These are phyloP conservation scores for Gnathochromis pfefferi DNA, from an alignment of 2,113 vertebrate genomes.

Conservation along the genomic window DNA sequence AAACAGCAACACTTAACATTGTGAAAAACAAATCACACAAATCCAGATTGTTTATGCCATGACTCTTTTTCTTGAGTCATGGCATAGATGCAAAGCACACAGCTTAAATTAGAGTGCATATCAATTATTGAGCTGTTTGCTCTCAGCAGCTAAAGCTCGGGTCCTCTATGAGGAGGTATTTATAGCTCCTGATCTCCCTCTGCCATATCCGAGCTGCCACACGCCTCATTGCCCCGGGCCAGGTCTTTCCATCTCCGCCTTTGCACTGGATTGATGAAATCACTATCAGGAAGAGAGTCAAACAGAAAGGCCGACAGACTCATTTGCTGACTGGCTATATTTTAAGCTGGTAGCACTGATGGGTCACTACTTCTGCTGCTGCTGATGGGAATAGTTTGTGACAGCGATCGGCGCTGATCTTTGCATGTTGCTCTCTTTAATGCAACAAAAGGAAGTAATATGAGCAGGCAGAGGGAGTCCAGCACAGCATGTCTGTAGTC, in stretches of 20 bases:
- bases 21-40: background rate
- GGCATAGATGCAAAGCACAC: background rate
- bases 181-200: conserved; percentile 63
- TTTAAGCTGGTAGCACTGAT: conserved; percentile 1
- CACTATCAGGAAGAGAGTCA: background rate
- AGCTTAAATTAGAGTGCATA: conserved; percentile 19
- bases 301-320: background rate
- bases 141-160: conserved; percentile 38
- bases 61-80: background rate
- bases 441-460: background rate
- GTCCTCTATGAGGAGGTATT: conserved; percentile 57
- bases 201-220: conserved; percentile 29
- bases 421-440: background rate
- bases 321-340: background rate
- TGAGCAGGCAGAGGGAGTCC: background rate
- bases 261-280: conserved; percentile 34
- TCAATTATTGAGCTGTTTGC: conserved; percentile 75
- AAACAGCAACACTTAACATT: background rate
- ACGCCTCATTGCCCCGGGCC: conserved; percentile 25
- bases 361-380: background rate
- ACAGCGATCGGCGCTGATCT: background rate
- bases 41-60: background rate
- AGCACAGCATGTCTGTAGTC: background rate
- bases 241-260: background rate
- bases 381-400: conserved; percentile 4